phyloP scores from a whole-genome alignment of 1,140 invertebrate species.

The Trinorchestia longiramus region DNA sequence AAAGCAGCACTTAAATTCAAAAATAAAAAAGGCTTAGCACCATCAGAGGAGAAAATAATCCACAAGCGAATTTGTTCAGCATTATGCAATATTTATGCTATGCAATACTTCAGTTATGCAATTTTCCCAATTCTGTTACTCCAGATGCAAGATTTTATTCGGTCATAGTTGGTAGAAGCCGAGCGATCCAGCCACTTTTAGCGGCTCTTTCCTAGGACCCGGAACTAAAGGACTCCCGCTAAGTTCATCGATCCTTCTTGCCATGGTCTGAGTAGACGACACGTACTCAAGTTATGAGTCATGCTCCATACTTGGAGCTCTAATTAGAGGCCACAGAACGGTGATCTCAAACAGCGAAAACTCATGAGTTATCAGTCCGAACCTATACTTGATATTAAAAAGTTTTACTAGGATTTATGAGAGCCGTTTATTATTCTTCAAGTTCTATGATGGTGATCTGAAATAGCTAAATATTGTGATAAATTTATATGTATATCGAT shows the following conservation, averaged over 20 bases:
- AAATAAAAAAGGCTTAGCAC: too few relatives aligned
- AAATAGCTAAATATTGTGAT: not conserved
- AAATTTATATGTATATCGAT: not conserved
- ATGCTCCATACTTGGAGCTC: not conserved
- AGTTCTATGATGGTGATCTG: not conserved
- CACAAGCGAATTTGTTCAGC: too few relatives aligned
- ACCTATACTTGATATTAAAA: not conserved
- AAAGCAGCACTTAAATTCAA: too few relatives aligned
- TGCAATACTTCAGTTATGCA: too few relatives aligned
- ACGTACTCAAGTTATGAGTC: not conserved
- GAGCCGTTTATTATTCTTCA: not conserved
- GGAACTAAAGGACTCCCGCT: not conserved
- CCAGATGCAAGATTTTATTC: not conserved
- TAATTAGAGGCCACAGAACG: not conserved
- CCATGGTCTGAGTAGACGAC: not conserved
- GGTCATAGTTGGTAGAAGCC: not conserved
- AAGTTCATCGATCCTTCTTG: not conserved
- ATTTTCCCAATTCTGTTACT: not conserved
- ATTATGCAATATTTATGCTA: not conserved
- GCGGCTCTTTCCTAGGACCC: not conserved
- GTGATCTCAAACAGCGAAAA: not conserved
- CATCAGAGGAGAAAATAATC: too few relatives aligned
- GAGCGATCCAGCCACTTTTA: not conserved
- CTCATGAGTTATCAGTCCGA: not conserved
- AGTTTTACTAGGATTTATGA: not conserved